These are phyloP conservation scores for Tapirus indicus DNA, from an alignment of 2,797 vertebrate species.

Conservation along the genomic window DNA sequence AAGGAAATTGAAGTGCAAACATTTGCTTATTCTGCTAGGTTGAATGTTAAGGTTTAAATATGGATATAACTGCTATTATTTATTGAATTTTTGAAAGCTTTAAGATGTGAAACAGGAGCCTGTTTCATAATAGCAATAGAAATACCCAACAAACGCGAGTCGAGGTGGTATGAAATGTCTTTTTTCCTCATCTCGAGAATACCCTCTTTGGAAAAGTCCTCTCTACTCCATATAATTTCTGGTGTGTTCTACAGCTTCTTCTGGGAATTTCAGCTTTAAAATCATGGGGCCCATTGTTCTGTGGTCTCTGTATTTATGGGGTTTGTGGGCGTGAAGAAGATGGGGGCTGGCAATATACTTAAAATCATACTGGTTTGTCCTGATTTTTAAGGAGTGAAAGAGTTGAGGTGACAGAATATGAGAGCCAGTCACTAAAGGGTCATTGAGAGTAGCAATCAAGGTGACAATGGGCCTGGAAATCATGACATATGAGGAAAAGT, in stretches of 20 bases:
- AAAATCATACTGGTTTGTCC: background rate
- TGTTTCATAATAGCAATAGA: background rate
- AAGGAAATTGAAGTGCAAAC: background rate
- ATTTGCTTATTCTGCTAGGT: background rate
- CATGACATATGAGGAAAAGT: background rate
- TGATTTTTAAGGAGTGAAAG: background rate
- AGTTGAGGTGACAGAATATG: background rate
- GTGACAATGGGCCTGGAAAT: background rate
- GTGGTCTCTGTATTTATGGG: background rate
- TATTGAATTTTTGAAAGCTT: constrained; percentile 1
- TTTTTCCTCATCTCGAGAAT: background rate
- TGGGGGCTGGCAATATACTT: background rate
- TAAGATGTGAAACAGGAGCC: background rate
- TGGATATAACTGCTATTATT: background rate
- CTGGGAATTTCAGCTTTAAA: background rate
- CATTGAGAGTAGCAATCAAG: background rate
- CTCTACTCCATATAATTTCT: background rate
- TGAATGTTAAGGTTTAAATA: background rate
- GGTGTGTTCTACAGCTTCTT: background rate
- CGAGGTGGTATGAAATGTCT: background rate
- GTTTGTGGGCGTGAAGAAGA: background rate
- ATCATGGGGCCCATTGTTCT: no score
- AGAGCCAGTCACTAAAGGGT: background rate
- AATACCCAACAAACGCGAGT: background rate
- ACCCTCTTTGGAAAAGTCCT: background rate